Base-by-base conservation (phyloP, 1,140 invertebrate genomes). In the Tyrophagus putrescentiae region DNA sequence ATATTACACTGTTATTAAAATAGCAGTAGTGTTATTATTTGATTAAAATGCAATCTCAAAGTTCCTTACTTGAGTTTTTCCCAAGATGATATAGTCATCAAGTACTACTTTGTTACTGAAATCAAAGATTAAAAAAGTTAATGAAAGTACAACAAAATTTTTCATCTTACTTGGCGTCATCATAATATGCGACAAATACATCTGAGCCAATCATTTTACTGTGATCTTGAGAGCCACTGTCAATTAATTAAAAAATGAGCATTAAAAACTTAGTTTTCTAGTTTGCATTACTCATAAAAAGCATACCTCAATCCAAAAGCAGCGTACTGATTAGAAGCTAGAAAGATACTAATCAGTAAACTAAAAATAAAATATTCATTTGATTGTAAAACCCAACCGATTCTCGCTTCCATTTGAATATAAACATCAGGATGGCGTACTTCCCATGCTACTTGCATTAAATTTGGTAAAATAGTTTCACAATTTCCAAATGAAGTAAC, bases 371-470 rank as follows among this genome's bases (percentile, higher is more conserved):
- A 48, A 33, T 39, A 18, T 23, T 59, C 4, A 57, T 9, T 16
- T n/a, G 34, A 18, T 60, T 4, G 2, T n/a, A n/a, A n/a, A n/a
- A n/a, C 64, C 71, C 71, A 66, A 78, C 79, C 72, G 61, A 84
- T 77, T 75, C 83, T 80, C n/a, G 81, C 87, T n/a, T 83, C 80
- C 5, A 93, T 72, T 72, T 91, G 81, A 57, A 93, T 79, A 1
- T 87, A 90, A 50, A 93, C 82, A 69, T 85, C 82, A n/a, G 82
- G 83, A 0, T 87, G 86, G 69, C 89, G 87, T 3, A 91, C 81
- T 69, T 91, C 86, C 88, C 88, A 93, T 9, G 82, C 81, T 3
- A 90, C 77, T 75, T 89, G 86, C 57, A 84, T 73, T 65, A 85
- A 29, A 16, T 42, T 63, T 16, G 66, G 65, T 34, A 68, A 65